phyloP scores from a whole-genome alignment of 2,113 vertebrate species.

The Salminus brasiliensis region DNA sequence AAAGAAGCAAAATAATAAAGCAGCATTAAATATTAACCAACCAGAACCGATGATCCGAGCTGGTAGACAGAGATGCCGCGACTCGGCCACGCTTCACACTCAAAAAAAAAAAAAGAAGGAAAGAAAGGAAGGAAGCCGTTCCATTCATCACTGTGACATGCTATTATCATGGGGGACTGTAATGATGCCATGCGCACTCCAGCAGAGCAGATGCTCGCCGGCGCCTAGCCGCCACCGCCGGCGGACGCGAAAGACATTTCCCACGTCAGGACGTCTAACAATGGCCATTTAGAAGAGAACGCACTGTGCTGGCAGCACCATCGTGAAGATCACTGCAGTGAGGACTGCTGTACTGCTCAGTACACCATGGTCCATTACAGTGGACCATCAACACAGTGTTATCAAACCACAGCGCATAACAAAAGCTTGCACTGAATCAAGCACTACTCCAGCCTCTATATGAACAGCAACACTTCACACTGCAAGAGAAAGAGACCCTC shows the following conservation, averaged over 20 bases:
- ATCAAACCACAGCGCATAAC: not conserved
- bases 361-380: not conserved
- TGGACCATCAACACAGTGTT: too few species aligned
- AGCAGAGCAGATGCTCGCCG: not conserved
- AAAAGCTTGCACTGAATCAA: not conserved
- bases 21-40: conserved; percentile 38
- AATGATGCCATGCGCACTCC: not conserved
- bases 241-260: conserved; percentile 19
- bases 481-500: not conserved
- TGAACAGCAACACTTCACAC: not conserved
- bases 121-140: too few species aligned
- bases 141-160: not conserved
- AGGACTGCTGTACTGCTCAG: not conserved
- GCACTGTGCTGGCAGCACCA: not conserved
- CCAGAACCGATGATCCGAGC: not conserved
- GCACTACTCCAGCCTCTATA: not conserved
- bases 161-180: conserved; percentile 9
- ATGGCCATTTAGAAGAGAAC: not conserved
- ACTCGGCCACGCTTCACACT: not conserved
- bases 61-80: not conserved
- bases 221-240: conserved; percentile 1
- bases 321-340: not conserved
- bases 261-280: not conserved
- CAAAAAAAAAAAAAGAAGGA: not conserved
- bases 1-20: not conserved